A percentile compares a stretch with the other conserved stretches of the same genome.
These are phyloP conservation scores for Drosophila trichaetosa DNA, from an alignment of 2,888 invertebrate species.

Conservation along the genomic window DNA sequence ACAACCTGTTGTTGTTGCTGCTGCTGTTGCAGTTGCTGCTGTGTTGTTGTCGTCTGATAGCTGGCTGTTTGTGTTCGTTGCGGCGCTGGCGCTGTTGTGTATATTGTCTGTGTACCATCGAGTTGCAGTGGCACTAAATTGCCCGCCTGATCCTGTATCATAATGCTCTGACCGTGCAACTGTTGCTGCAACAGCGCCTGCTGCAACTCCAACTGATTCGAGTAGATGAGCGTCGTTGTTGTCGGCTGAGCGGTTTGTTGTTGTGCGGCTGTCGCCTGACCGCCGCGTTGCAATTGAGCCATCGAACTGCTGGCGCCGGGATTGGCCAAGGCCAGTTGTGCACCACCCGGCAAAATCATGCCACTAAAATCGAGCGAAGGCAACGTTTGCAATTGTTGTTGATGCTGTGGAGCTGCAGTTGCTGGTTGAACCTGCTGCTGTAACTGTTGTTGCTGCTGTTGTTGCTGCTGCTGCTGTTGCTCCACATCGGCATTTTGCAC, in stretches of 20 bases:
- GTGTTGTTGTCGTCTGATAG: constrained; percentile 68
- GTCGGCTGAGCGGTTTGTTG: constrained; percentile 50
- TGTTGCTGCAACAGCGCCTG: constrained; percentile 83
- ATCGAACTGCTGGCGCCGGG: constrained; percentile 80
- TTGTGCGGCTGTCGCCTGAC: constrained; percentile 57
- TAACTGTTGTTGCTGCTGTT: constrained; percentile 40
- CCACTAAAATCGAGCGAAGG: constrained; percentile 83
- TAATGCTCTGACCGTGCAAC: constrained; percentile 83
- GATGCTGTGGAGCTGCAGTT: constrained; percentile 59
- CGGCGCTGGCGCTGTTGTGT: constrained; percentile 70
- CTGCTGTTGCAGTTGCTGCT: constrained; percentile 64
- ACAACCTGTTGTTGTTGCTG: constrained; percentile 55
- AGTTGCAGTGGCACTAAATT: constrained; percentile 82
- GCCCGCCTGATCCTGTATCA: constrained; percentile 84
- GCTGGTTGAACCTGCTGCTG: constrained; percentile 46
- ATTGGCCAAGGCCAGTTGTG: constrained; percentile 82
- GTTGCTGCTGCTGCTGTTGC: constrained; percentile 52
- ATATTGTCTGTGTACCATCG: constrained; percentile 82
- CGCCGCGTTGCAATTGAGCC: constrained; percentile 65
- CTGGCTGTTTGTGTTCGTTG: constrained; percentile 58
- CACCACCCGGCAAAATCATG: constrained; percentile 83
- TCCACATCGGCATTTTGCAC: constrained; percentile 76
- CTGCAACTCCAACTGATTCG: constrained; percentile 83
- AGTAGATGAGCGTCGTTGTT: constrained; percentile 81
- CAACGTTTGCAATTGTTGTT: constrained; percentile 71